Conservation (phyloP, 2,113 vertebrate genomes). For the Euleptes europaea region DNA sequence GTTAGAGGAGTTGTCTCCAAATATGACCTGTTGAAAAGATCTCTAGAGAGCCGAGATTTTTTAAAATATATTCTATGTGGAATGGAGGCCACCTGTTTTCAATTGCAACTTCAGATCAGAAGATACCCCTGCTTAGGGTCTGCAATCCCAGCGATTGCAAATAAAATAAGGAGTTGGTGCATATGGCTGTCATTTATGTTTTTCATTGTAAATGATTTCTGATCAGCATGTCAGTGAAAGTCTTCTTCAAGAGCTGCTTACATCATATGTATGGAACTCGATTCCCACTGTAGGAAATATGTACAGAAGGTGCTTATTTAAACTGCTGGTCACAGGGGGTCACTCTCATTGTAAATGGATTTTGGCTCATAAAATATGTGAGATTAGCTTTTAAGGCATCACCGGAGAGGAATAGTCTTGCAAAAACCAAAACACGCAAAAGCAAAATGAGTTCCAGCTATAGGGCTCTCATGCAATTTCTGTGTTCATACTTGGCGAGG, state of each 20-base stretch:
- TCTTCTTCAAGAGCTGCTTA: conserved; percentile 67
- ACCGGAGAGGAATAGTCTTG: conserved; percentile 57
- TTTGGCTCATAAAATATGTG: conserved; percentile 74
- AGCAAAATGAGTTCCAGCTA: conserved; percentile 55
- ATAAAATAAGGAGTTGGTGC: conserved; percentile 62
- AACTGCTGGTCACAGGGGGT: conserved; percentile 67
- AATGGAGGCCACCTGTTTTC: conserved; percentile 75
- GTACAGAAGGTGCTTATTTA: conserved; percentile 64
- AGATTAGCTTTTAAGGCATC: conserved; percentile 74
- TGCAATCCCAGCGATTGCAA: conserved; percentile 42
- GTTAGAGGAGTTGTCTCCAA: conserved; percentile 60
- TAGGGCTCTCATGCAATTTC: conserved; percentile 13
- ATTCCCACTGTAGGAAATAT: conserved; percentile 67
- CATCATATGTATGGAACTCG: conserved; percentile 75
- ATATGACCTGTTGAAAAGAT: conserved; percentile 72
- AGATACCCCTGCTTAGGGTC: conserved; percentile 58
- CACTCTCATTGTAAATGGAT: conserved; percentile 75
- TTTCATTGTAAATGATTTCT: conserved; percentile 76
- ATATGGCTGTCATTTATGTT: conserved; percentile 71
- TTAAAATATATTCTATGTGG: conserved; percentile 57
- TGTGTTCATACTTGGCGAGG: not conserved
- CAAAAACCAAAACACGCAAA: conserved; percentile 68
- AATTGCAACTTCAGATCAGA: conserved; percentile 75
- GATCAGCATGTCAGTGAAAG: conserved; percentile 64
- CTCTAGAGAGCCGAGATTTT: conserved; percentile 68